phyloP scores from a whole-genome alignment of 1,140 invertebrate species.

The Oncopeltus fasciatus region DNA sequence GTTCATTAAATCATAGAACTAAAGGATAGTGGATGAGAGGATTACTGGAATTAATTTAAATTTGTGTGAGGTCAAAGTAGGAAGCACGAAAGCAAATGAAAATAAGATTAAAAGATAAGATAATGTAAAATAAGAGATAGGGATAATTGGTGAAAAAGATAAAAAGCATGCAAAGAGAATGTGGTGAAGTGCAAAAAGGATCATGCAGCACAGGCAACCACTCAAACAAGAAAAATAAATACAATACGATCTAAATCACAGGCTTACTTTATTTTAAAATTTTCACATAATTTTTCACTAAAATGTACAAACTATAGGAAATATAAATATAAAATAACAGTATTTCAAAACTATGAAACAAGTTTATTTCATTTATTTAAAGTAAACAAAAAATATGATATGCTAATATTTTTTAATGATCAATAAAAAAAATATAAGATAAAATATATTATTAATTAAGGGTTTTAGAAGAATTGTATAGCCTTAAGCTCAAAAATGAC shows the following conservation, averaged over 20 bases:
- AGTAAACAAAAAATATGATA: background rate
- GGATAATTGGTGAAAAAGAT: background rate
- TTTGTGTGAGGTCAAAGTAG: background rate
- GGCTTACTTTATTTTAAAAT: background rate
- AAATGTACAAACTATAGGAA: background rate
- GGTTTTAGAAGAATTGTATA: background rate
- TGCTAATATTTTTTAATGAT: background rate
- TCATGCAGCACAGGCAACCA: background rate
- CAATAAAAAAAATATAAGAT: background rate
- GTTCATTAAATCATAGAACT: background rate
- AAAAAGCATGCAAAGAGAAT: background rate
- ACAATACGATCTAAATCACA: background rate
- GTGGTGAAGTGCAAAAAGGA: background rate
- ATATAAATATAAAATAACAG: background rate
- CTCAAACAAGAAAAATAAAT: background rate
- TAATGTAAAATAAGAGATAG: background rate
- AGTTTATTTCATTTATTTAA: background rate
- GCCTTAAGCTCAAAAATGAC: background rate
- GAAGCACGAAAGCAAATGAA: background rate
- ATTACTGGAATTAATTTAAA: background rate
- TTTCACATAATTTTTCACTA: background rate
- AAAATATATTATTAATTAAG: background rate
- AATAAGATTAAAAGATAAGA: background rate
- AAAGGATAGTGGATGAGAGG: background rate
- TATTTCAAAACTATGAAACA: background rate